These are phyloP conservation scores for Geophilus truncorum DNA, from an alignment of 2,888 invertebrate genomes.

Conservation along the genomic window DNA sequence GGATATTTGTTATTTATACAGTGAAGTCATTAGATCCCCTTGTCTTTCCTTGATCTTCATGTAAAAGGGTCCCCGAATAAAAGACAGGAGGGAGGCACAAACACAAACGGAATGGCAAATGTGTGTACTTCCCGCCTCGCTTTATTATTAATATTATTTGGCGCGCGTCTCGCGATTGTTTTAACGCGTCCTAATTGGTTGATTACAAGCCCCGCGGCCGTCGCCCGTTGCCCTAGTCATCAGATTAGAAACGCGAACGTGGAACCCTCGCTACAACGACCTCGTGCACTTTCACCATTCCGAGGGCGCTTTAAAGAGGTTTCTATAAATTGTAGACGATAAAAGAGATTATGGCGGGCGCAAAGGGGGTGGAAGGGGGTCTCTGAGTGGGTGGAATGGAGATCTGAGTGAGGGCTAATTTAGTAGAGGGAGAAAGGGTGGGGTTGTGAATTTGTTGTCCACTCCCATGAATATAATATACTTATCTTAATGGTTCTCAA, in stretches of 20 bases:
- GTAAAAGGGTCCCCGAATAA: conserved; percentile 18
- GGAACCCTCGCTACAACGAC: not conserved
- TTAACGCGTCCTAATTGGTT: conserved; percentile 29
- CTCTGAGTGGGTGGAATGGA: not conserved
- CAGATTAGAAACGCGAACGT: conserved; percentile 28
- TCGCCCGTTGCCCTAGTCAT: conserved; percentile 27
- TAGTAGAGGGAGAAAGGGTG: conserved; percentile 2
- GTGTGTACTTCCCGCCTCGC: conserved; percentile 28
- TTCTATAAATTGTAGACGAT: conserved; percentile 1
- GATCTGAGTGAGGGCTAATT: conserved; percentile 20
- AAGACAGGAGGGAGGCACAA: conserved; percentile 11
- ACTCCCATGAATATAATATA: conserved; percentile 22
- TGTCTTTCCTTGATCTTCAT: conserved; percentile 21
- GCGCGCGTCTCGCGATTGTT: conserved; percentile 28
- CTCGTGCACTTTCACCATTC: not conserved
- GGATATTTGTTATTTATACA: conserved; percentile 23
- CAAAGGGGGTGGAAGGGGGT: not conserved
- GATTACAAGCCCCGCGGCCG: conserved; percentile 28
- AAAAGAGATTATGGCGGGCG: not conserved
- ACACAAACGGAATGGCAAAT: conserved; percentile 27
- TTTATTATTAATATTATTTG: conserved; percentile 30
- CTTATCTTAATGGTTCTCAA: conserved; percentile 29
- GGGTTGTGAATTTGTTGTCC: conserved; percentile 27
- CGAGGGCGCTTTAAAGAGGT: not conserved
- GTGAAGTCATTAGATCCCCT: not conserved